Evolutionary conservation across 1,140 invertebrate species (phyloP).

Genomic region (Euglossa dilemma): DNA sequence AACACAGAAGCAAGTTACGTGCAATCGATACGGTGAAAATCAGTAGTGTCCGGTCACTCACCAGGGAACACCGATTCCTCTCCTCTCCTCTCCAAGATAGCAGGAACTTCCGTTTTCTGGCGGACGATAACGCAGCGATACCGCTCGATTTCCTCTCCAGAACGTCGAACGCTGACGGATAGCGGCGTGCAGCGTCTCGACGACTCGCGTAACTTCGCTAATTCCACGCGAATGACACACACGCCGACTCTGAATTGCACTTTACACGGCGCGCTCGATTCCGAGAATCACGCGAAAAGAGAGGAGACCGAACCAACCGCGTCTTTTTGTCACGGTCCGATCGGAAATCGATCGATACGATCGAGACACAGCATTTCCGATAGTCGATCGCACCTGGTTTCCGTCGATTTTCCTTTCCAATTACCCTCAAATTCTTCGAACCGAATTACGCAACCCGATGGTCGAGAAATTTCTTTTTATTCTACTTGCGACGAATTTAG

Average conservation of each 20-base stretch:
- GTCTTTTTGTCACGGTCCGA: not conserved
- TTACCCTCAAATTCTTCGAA: too few relatives aligned
- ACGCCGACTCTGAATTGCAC: slow-evolving; percentile 21
- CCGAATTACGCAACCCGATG: too few relatives aligned
- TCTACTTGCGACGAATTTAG: too few relatives aligned
- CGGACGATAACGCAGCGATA: not conserved
- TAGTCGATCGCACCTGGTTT: too few relatives aligned
- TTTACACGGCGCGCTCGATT: not conserved
- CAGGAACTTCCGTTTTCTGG: not conserved
- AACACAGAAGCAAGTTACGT: too few relatives aligned
- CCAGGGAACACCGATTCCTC: not conserved
- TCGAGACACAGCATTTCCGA: not conserved
- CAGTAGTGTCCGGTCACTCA: not conserved
- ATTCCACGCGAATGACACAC: slow-evolving; percentile 9
- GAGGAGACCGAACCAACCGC: not conserved
- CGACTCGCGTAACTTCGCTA: not conserved
- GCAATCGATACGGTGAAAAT: not conserved
- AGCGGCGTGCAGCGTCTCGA: not conserved
- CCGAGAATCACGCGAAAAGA: not conserved
- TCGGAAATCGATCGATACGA: not conserved
- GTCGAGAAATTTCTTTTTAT: too few relatives aligned
- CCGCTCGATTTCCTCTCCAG: slow-evolving; percentile 15
- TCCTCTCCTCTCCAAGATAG: not conserved
- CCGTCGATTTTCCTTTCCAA: too few relatives aligned
- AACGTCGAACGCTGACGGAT: not conserved